Percentiles rank a stretch among this genome's conserved stretches.
phyloP scores from a whole-genome alignment of 2,113 vertebrate species.

The Paradisaea rubra region DNA sequence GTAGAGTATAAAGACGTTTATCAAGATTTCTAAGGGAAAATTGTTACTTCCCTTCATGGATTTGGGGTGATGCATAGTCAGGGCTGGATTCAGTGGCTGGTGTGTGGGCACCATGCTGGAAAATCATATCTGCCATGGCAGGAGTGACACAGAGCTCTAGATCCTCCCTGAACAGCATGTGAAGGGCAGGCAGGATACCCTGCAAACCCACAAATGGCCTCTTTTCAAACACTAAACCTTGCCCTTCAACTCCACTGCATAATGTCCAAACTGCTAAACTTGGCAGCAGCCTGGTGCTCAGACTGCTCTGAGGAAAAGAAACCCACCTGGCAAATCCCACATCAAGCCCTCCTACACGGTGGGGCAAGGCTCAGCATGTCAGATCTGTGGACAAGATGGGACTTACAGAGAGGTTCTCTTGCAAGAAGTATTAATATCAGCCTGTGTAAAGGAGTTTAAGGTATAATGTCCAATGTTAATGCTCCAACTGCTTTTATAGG shows the following conservation, averaged over 20 bases:
- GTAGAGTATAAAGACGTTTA: background rate
- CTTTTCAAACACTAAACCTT: background rate
- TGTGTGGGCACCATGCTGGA: background rate
- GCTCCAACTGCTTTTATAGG: background rate
- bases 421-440: background rate
- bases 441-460: background rate
- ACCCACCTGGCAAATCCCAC: background rate
- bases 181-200: background rate
- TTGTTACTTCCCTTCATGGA: background rate
- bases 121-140: background rate
- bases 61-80: background rate
- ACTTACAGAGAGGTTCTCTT: background rate
- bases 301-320: background rate
- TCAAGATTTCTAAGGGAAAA: background rate
- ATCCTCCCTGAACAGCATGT: background rate
- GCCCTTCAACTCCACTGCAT: background rate
- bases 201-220: background rate
- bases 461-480: background rate
- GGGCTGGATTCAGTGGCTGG: background rate
- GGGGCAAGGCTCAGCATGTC: background rate
- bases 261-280: background rate
- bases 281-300: background rate
- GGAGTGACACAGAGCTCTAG: background rate
- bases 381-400: background rate
- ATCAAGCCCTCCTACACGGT: rapidly evolving